phyloP scores from a whole-genome alignment of 2,888 invertebrate genomes.

The Pycnomerus fuliginosus region DNA sequence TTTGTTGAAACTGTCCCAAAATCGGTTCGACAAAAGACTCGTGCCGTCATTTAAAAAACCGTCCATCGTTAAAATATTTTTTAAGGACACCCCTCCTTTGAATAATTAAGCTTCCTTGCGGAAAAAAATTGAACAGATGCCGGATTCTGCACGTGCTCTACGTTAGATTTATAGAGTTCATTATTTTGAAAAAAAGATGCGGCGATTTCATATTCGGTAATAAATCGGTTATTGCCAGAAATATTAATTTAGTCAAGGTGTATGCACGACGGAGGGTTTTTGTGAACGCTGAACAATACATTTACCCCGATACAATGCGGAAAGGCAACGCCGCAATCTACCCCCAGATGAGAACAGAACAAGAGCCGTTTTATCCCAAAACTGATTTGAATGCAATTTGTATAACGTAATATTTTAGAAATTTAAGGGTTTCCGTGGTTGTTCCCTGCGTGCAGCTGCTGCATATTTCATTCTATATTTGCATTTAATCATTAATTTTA shows the following conservation, averaged over 20 bases:
- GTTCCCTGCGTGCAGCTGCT: slow-evolving; percentile 36
- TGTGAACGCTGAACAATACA: slow-evolving; percentile 16
- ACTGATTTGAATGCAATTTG: slow-evolving; percentile 46
- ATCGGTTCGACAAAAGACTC: slow-evolving; percentile 12
- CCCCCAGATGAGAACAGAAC: slow-evolving; percentile 17
- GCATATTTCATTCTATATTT: slow-evolving; percentile 10
- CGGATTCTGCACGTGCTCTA: slow-evolving; percentile 16
- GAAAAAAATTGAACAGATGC: slow-evolving; percentile 20
- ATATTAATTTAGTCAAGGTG: slow-evolving; percentile 11
- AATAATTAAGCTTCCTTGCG: slow-evolving; percentile 11
- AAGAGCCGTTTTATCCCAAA: slow-evolving; percentile 16
- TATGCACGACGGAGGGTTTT: slow-evolving; percentile 6
- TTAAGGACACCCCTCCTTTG: slow-evolving; percentile 9
- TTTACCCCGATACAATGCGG: slow-evolving; percentile 19
- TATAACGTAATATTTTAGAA: slow-evolving; percentile 39
- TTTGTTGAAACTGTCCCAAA: slow-evolving; percentile 7
- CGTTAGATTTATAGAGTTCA: too few species aligned
- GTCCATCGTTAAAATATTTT: too few species aligned
- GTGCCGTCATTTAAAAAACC: slow-evolving; percentile 9
- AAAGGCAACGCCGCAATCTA: slow-evolving; percentile 25
- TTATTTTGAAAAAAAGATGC: too few species aligned
- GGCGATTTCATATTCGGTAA: too few species aligned
- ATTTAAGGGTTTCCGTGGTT: slow-evolving; percentile 38
- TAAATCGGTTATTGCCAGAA: too few species aligned
- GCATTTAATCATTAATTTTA: slow-evolving; percentile 6